Evolutionary conservation across 2,113 vertebrate genomes (phyloP).

Genomic region (Merops nubicus): DNA sequence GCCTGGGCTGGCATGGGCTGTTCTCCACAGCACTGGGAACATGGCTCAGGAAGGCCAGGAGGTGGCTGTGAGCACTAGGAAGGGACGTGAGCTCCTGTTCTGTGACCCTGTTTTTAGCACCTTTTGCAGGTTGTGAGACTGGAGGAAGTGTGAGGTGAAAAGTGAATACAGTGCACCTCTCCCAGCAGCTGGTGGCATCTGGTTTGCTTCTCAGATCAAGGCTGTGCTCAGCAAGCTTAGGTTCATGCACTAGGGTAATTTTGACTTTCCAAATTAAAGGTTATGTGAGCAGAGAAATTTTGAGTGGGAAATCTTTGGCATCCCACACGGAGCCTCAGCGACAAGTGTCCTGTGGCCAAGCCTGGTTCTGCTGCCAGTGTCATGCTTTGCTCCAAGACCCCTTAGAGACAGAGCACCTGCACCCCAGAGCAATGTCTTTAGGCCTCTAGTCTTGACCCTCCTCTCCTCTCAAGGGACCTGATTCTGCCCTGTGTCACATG

Average conservation of each 20-base stretch:
- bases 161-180: background rate
- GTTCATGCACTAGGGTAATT: background rate
- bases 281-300: background rate
- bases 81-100: background rate
- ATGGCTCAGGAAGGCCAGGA: background rate
- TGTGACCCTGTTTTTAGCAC: background rate
- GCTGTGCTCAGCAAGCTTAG: background rate
- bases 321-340: background rate
- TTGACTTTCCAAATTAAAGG: background rate
- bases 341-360: background rate
- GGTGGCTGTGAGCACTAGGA: background rate
- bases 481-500: background rate
- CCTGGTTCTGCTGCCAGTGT: background rate
- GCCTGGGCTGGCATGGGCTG: background rate
- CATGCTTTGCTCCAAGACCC: background rate
- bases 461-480: background rate
- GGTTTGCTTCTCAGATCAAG: background rate
- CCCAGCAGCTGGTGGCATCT: background rate
- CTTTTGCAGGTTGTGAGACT: background rate
- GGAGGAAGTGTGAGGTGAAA: background rate
- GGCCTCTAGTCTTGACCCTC: background rate
- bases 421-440: background rate
- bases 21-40: rapidly evolving
- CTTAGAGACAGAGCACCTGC: background rate
- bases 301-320: background rate